Percentiles rank a stretch among this genome's conserved stretches.
phyloP scores from a whole-genome alignment of 2,797 vertebrate species.

The Taeniopygia guttata region DNA sequence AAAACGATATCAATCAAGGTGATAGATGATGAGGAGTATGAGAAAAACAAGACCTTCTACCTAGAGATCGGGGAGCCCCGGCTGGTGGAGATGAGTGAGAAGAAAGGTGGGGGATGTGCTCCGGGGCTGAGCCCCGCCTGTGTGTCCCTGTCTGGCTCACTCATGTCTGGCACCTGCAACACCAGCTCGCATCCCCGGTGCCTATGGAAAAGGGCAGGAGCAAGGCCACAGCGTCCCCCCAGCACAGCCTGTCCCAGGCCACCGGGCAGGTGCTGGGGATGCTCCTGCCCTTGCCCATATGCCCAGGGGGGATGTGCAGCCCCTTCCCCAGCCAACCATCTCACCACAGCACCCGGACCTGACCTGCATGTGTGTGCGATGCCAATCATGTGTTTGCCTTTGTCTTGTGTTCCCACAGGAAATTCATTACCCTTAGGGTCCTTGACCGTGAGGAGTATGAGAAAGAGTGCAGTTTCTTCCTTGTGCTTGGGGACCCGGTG shows the following conservation, averaged over 20 bases:
- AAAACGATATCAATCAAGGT: constrained; percentile 94
- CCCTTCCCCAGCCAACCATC: constrained; percentile 64
- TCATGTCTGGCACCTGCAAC: constrained; percentile 74
- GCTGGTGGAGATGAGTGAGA: constrained; percentile 97
- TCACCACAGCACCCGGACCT: constrained; percentile 59
- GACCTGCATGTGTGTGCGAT: constrained; percentile 78
- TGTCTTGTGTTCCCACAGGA: constrained; percentile 96
- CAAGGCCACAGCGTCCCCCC: not conserved
- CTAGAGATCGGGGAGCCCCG: constrained; percentile 91
- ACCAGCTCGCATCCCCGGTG: constrained; percentile 67
- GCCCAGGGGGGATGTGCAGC: constrained; percentile 64
- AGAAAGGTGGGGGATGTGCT: constrained; percentile 91
- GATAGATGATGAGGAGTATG: constrained; percentile 97
- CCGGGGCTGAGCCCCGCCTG: constrained; percentile 71
- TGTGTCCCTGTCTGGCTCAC: constrained; percentile 74
- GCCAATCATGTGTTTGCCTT: constrained; percentile 86
- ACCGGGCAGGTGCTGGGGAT: not conserved
- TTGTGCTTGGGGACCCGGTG: constrained; percentile 91
- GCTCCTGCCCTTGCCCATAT: constrained; percentile 28
- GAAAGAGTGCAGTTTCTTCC: constrained; percentile 92
- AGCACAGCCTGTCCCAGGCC: not conserved
- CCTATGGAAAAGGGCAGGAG: constrained; percentile 73
- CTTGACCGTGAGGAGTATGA: constrained; percentile 94
- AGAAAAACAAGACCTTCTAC: constrained; percentile 99
- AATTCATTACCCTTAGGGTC: constrained; percentile 89